These are phyloP conservation scores for Pocota personata DNA, from an alignment of 2,888 invertebrate species.

Conservation along the genomic window DNA sequence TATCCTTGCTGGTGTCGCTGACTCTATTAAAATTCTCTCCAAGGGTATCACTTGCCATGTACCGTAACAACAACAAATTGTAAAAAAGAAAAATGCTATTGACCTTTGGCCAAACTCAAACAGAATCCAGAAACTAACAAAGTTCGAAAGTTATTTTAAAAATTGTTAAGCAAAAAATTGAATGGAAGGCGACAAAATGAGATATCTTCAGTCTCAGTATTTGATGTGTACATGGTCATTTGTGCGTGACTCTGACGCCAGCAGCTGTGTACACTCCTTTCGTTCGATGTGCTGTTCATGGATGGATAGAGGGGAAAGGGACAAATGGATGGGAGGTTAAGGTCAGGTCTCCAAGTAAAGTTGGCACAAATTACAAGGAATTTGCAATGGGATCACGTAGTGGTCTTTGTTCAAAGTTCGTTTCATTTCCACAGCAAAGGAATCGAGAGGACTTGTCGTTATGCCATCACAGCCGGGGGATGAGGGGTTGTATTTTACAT, in stretches of 20 bases:
- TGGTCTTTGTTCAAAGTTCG: conserved; percentile 31
- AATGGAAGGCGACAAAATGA: conserved; percentile 32
- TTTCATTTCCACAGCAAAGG: background rate
- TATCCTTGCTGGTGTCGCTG: background rate
- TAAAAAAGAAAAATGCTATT: background rate
- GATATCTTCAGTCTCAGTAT: conserved; percentile 16
- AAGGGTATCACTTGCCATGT: background rate
- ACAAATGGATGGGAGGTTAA: conserved; percentile 20
- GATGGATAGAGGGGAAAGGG: background rate
- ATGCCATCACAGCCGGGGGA: background rate
- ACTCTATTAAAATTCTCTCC: conserved; percentile 30
- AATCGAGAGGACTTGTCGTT: conserved; percentile 1
- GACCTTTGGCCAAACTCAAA: conserved; percentile 8
- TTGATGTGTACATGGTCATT: conserved; percentile 52
- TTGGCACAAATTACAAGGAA: conserved; percentile 48
- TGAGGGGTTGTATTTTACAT: background rate
- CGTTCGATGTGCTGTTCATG: background rate
- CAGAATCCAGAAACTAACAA: conserved; percentile 11
- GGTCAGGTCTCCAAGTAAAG: conserved; percentile 41
- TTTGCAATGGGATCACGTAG: conserved; percentile 50
- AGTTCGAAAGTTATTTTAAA: background rate
- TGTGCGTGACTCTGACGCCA: conserved; percentile 54
- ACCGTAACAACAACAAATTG: background rate
- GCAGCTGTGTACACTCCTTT: background rate
- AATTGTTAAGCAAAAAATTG: background rate